phyloP scores from a whole-genome alignment of 2,888 invertebrate genomes.

The Drosophila phalerata region DNA sequence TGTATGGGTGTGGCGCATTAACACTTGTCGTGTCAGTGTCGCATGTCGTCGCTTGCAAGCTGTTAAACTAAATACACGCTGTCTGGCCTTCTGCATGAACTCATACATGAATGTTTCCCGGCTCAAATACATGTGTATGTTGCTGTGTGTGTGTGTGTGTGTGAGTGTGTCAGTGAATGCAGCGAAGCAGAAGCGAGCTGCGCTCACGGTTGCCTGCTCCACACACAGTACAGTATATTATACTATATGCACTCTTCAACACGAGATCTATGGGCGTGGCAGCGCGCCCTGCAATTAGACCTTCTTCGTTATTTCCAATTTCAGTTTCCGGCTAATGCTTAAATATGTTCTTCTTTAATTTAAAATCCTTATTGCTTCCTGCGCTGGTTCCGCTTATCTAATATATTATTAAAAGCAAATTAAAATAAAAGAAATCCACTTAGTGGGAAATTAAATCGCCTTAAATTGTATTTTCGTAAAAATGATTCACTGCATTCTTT shows the following conservation, averaged over 20 bases:
- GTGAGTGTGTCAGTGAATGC: constrained; percentile 38
- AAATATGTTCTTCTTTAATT: constrained; percentile 24
- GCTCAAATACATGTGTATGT: constrained; percentile 17
- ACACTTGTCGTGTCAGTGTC: constrained; percentile 81
- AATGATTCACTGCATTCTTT: too few relatives aligned
- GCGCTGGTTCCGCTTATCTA: background rate
- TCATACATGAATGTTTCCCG: constrained; percentile 61
- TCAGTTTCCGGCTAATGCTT: constrained; percentile 13
- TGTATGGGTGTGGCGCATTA: constrained; percentile 71
- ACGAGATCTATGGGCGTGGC: constrained; percentile 22
- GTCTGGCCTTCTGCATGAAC: constrained; percentile 73
- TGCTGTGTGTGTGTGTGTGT: background rate
- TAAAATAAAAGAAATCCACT: background rate
- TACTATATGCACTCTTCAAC: constrained; percentile 6
- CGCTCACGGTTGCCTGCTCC: constrained; percentile 57
- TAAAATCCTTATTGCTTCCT: background rate
- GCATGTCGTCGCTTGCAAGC: constrained; percentile 74
- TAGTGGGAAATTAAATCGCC: background rate
- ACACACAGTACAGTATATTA: constrained; percentile 34
- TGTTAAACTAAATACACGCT: constrained; percentile 79
- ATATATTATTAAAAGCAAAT: background rate
- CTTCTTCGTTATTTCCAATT: constrained; percentile 45
- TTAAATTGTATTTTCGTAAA: background rate
- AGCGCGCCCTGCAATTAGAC: constrained; percentile 59
- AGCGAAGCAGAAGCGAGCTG: constrained; percentile 50